Percentiles rank a stretch among this genome's conserved stretches.
phyloP scores from a whole-genome alignment of 2,888 invertebrate species.

The Ormyrus pomaceus region DNA sequence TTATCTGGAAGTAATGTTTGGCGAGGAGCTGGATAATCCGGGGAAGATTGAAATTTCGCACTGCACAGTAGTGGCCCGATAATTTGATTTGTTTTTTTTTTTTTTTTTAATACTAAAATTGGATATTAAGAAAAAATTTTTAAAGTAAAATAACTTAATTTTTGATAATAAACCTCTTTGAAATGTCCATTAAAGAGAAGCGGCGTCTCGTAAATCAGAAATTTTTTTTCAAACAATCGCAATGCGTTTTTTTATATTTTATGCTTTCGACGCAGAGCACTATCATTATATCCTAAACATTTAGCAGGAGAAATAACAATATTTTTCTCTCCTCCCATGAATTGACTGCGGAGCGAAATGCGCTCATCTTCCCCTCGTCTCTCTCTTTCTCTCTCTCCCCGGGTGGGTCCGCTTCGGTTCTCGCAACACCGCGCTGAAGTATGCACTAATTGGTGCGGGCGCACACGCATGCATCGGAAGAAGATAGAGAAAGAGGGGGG shows the following conservation, averaged over 20 bases:
- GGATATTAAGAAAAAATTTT: no score
- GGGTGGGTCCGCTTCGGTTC: constrained; percentile 55
- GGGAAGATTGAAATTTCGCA: background rate
- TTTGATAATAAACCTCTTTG: no score
- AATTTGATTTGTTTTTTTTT: no score
- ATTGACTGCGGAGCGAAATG: constrained; percentile 19
- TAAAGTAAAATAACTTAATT: no score
- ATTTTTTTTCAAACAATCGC: no score
- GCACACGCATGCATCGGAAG: constrained; percentile 62
- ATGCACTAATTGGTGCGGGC: constrained; percentile 75
- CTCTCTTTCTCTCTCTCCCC: constrained; percentile 22
- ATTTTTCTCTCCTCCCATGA: constrained; percentile 22
- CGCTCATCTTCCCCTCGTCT: constrained; percentile 1
- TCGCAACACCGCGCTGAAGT: constrained; percentile 69
- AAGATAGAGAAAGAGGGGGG: constrained; percentile 32
- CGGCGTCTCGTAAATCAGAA: no score
- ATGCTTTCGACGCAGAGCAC: no score
- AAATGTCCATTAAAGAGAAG: no score
- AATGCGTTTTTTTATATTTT: no score
- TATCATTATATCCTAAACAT: constrained; percentile 2
- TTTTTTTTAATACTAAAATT: no score
- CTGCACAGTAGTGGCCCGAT: background rate
- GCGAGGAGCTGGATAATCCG: constrained; percentile 14
- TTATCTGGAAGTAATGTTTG: background rate
- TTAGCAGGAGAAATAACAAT: constrained; percentile 18